These are phyloP conservation scores for Albula glossodonta DNA, from an alignment of 2,113 vertebrate species.

Conservation along the genomic window DNA sequence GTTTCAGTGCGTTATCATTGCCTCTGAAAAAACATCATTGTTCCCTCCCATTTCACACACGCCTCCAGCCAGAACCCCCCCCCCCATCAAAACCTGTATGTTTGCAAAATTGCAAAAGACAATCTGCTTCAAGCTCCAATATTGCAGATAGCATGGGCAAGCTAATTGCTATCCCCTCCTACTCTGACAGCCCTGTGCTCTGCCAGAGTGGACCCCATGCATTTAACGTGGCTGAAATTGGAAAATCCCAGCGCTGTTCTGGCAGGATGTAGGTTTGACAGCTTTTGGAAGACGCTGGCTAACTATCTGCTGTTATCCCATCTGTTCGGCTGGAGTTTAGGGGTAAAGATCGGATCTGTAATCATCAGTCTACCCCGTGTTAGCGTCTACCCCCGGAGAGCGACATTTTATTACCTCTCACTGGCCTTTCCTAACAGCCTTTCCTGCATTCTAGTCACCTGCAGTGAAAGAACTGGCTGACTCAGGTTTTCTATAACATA, in stretches of 20 bases:
- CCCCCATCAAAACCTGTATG: too few relatives aligned
- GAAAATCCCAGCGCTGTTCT: too few relatives aligned
- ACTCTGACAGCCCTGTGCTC: not conserved
- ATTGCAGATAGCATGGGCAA: not conserved
- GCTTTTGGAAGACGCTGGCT: not conserved
- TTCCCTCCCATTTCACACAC: too few relatives aligned
- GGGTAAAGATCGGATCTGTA: too few relatives aligned
- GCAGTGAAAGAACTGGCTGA: not conserved
- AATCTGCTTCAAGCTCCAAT: not conserved
- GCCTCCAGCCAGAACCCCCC: not conserved
- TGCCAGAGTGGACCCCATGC: not conserved
- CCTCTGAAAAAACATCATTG: too few relatives aligned
- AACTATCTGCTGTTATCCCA: conserved; percentile 7
- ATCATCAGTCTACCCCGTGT: too few relatives aligned
- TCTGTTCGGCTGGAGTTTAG: not conserved
- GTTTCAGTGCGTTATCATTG: not conserved
- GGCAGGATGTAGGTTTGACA: not conserved
- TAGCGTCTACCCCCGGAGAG: not conserved
- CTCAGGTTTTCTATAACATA: not conserved
- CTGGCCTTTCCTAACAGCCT: not conserved
- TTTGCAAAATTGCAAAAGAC: not conserved
- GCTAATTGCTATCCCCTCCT: not conserved
- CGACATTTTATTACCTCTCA: not conserved
- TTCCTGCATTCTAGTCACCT: not conserved
- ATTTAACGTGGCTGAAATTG: too few relatives aligned